Evolutionary conservation across 2,888 invertebrate genomes (phyloP).

Genomic region (Synergus japonicus): DNA sequence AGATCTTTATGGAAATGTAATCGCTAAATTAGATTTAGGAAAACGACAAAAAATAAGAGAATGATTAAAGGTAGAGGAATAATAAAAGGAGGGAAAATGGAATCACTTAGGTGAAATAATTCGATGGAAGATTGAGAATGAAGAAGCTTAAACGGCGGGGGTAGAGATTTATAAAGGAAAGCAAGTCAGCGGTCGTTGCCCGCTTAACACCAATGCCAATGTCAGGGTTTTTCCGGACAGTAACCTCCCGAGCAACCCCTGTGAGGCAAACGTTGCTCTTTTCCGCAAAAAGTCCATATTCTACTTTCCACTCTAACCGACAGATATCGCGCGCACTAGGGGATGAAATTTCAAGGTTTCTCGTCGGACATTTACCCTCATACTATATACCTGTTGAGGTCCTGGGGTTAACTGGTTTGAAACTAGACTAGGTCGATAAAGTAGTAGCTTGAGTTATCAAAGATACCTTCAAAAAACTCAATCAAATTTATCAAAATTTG

Average conservation of each 20-base stretch:
- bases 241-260: constrained; percentile 52
- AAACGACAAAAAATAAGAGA: constrained; percentile 7
- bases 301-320: constrained; percentile 20
- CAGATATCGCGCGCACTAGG: constrained; percentile 17
- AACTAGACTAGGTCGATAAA: constrained; percentile 17
- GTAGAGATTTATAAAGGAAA: constrained; percentile 61
- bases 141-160: constrained; percentile 47
- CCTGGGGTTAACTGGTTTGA: constrained; percentile 34
- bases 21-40: background rate
- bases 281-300: constrained; percentile 25
- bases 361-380: constrained; percentile 50
- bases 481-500: background rate
- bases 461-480: background rate
- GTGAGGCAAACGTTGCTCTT: constrained; percentile 17
- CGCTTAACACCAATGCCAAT: constrained; percentile 73
- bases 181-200: constrained; percentile 69
- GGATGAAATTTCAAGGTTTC: background rate
- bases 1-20: background rate
- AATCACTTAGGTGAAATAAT: constrained; percentile 40
- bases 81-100: constrained; percentile 6
- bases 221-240: constrained; percentile 68
- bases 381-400: constrained; percentile 16
- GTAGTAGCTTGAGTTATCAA: background rate
- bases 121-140: constrained; percentile 41
- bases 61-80: background rate